These are phyloP conservation scores for Ridgeia piscesae DNA, from an alignment of 1,140 invertebrate species.

Conservation along the genomic window DNA sequence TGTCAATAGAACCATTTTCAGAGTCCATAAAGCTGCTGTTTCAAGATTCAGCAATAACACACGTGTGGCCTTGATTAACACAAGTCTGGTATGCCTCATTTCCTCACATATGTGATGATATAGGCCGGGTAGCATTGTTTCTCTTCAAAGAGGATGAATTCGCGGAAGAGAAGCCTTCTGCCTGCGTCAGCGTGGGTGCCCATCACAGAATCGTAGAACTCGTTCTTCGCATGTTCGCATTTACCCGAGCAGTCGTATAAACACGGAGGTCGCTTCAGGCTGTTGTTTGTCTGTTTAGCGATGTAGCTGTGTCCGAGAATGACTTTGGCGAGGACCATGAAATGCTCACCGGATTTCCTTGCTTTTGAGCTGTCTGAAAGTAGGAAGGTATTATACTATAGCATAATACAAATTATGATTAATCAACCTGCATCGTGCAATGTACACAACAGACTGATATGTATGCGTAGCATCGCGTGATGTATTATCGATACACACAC, in stretches of 20 bases:
- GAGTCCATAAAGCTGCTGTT: not conserved
- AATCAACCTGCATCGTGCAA: not conserved
- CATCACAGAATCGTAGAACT: conserved; percentile 23
- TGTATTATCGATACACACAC: not conserved
- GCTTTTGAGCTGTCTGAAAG: not conserved
- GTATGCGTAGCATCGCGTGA: not conserved
- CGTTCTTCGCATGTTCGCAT: not conserved
- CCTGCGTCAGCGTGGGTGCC: not conserved
- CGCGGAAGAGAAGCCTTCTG: conserved; percentile 2
- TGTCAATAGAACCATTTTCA: not conserved
- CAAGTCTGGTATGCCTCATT: not conserved
- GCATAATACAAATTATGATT: not conserved
- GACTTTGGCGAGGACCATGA: not conserved
- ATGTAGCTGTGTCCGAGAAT: not conserved
- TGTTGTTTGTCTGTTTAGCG: not conserved
- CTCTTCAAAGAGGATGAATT: conserved; percentile 23
- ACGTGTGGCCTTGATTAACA: not conserved
- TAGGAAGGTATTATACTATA: not conserved
- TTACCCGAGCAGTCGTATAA: not conserved
- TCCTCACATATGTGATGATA: not conserved
- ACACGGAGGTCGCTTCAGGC: not conserved
- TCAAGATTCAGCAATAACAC: not conserved
- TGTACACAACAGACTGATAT: not conserved
- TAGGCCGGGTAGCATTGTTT: conserved; percentile 12
- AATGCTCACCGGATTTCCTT: not conserved